Evolutionary conservation across 2,113 vertebrate genomes (phyloP).

Genomic region (Scytalopus superciliaris): DNA sequence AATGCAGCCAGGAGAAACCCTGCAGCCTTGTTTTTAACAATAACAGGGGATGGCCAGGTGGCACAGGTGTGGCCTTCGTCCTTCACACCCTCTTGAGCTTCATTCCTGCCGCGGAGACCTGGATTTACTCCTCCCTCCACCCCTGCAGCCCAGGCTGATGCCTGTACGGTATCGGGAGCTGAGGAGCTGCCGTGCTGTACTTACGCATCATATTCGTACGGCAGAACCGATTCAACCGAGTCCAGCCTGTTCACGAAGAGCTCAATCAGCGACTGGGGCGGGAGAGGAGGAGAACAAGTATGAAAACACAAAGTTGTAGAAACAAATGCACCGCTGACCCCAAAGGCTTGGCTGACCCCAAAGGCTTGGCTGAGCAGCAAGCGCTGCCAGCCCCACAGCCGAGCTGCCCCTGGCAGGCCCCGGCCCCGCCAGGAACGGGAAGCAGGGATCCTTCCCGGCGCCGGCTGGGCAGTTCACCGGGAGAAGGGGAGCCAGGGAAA

Average conservation of each 20-base stretch:
- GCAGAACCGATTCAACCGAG: constrained; percentile 87
- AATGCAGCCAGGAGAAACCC: neutral
- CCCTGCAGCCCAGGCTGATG: neutral
- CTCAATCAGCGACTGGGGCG: constrained; percentile 79
- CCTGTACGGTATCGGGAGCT: rapidly evolving
- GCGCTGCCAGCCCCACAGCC: neutral
- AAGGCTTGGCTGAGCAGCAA: too few species aligned
- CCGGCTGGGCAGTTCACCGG: neutral
- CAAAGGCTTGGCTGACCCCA: neutral
- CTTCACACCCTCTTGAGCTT: neutral
- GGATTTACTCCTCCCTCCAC: neutral
- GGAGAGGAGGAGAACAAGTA: neutral
- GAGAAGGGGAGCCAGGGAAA: neutral
- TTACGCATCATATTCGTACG: constrained; percentile 89
- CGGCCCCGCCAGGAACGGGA: neutral
- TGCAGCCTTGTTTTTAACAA: neutral
- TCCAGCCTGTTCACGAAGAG: constrained; percentile 90
- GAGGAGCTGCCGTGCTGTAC: too few species aligned
- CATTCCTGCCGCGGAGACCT: neutral
- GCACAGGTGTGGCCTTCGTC: neutral
- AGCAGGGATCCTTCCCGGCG: neutral
- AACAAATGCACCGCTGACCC: rapidly evolving
- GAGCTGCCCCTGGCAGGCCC: neutral
- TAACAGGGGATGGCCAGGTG: neutral
- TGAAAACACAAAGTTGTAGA: neutral